phyloP scores from a whole-genome alignment of 1,140 invertebrate species.

The Papilio machaon region DNA sequence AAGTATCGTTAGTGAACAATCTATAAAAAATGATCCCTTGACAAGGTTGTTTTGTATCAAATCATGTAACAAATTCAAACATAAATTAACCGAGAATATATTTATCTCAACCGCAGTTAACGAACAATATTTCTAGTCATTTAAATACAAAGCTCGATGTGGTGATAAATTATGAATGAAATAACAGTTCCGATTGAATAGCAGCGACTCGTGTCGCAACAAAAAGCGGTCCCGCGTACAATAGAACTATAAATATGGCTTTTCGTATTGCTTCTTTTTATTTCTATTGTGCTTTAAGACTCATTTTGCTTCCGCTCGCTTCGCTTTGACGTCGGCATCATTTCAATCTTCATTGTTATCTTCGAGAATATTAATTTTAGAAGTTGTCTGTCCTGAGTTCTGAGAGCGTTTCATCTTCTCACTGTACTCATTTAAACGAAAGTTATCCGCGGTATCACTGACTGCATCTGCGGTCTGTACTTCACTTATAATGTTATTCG shows the following conservation, averaged over 20 bases:
- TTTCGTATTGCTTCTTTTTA: slow-evolving; percentile 64
- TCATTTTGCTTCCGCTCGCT: slow-evolving; percentile 58
- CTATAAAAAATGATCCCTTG: slow-evolving; percentile 56
- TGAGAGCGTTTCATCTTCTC: neutral
- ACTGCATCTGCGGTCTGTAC: slow-evolving; percentile 62
- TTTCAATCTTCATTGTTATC: slow-evolving; percentile 61
- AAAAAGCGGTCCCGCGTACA: slow-evolving; percentile 67
- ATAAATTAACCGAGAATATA: slow-evolving; percentile 59
- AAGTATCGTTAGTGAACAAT: slow-evolving; percentile 16
- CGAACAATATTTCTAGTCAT: slow-evolving; percentile 64
- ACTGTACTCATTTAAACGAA: slow-evolving; percentile 34
- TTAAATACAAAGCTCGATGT: slow-evolving; percentile 73
- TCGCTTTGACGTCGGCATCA: slow-evolving; percentile 52
- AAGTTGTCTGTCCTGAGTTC: neutral
- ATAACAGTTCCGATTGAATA: slow-evolving; percentile 70
- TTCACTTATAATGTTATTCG: slow-evolving; percentile 70
- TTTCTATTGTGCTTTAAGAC: slow-evolving; percentile 57
- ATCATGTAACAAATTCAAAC: slow-evolving; percentile 71
- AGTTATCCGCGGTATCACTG: slow-evolving; percentile 52
- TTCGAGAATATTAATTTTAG: slow-evolving; percentile 60
- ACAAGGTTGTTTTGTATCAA: slow-evolving; percentile 66
- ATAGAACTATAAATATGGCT: slow-evolving; percentile 73
- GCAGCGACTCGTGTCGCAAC: slow-evolving; percentile 64
- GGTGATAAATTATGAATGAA: slow-evolving; percentile 76
- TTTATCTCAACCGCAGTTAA: slow-evolving; percentile 64